Evolutionary conservation across 2,888 invertebrate species (phyloP).

Genomic region (Tricholauxania praeusta): DNA sequence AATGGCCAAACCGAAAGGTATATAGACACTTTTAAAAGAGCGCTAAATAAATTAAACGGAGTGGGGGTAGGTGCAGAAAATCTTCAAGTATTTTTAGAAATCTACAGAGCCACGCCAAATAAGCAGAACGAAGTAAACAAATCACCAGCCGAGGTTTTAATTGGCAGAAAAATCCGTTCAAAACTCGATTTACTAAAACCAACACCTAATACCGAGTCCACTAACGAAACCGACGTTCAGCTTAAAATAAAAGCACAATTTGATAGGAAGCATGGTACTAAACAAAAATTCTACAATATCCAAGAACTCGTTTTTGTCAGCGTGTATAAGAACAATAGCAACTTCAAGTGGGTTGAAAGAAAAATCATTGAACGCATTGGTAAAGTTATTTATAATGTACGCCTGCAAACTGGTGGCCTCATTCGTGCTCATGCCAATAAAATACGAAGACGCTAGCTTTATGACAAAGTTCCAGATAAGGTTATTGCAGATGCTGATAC

Average conservation of each 20-base stretch:
- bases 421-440: constrained; percentile 41
- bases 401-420: constrained; percentile 31
- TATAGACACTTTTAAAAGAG: constrained; percentile 47
- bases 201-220: not conserved
- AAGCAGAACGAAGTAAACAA: constrained; percentile 40
- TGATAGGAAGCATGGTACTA: constrained; percentile 35
- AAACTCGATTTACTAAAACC: constrained; percentile 42
- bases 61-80: constrained; percentile 40
- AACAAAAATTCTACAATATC: constrained; percentile 30
- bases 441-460: constrained; percentile 33
- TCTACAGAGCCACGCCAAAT: constrained; percentile 46
- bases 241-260: constrained; percentile 25
- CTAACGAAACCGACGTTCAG: not conserved
- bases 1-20: constrained; percentile 49
- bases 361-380: constrained; percentile 39
- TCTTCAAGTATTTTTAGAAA: constrained; percentile 44
- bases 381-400: constrained; percentile 43
- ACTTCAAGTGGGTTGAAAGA: constrained; percentile 36
- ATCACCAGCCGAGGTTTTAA: constrained; percentile 44
- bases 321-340: constrained; percentile 36
- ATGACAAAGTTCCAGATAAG: not conserved
- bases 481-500: no score
- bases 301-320: constrained; percentile 38
- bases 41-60: constrained; percentile 41
- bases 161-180: constrained; percentile 43